Base-by-base conservation (phyloP, 2,888 invertebrate genomes). In the Strigamia transsilvanica region DNA sequence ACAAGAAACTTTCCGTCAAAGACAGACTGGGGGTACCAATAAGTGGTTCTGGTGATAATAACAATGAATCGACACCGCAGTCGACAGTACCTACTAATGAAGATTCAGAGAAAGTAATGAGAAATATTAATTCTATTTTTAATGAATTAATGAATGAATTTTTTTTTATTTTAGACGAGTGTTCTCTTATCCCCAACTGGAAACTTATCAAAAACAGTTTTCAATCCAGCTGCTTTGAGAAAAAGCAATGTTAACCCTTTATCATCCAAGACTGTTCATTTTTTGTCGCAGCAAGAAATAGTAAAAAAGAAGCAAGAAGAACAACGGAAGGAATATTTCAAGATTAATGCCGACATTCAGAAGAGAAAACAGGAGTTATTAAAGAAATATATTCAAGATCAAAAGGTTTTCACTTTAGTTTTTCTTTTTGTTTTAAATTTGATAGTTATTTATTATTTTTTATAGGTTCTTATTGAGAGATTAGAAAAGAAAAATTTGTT, bases 351-450 rank as follows among this genome's bases (percentile, higher is more conserved):
- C 85, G 94, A 96, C 86, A 89, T 96, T 86, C 92, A 94, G 82
- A 94, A 94, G 86, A 91, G 96, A 0, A 96, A 96, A 84, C 94
- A 95, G 86, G 94, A 94, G 84, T 87, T 98, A 83, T 88, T 98
- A n/a, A 93, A 95, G 84, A 95, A 94, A 83, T 95, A 97, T 87
- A 89, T 98, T n/a, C 92, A 93, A 42, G 94, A 97, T 86, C 95
- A 97, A 89, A 93, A 94, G 87, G 87, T 87, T 61, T 42, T 42
- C 15, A 10, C n/a, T 51, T 21, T 4, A 51, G 4, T 27, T 2
- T 27, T 10, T 46, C 18, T 21, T 51, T n/a, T 66, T 82, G 2
- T 23, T 15, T 27, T 13, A 51, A 66, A 18, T 21, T 34, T 80
- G 18, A 4, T 80, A 23, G 34, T 46, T 41, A 80, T 32, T 82